Evolutionary conservation across 2,113 vertebrate species (phyloP), one percentile per base, ranked within the genome.

Genomic region (Hassar affinis): DNA sequence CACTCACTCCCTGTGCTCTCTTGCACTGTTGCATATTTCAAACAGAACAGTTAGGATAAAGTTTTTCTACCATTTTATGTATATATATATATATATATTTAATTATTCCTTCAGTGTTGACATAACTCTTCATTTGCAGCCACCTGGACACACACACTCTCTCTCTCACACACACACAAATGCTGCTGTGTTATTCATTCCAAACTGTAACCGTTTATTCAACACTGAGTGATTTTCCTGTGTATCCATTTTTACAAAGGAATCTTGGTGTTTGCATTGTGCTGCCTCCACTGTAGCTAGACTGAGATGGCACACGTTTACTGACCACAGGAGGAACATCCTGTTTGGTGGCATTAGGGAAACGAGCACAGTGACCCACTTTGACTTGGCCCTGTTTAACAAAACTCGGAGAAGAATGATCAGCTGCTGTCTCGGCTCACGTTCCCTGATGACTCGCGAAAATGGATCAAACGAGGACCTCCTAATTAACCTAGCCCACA

Each of bases 401-500:
- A 84, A 81, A 86, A 89, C 90, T 90, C 85, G 76, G 84, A 84
- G 86, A 93, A 92, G 88, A 85, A 85, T 71, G 91, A 91, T 90
- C 80, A 84, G 91, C 68, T 89, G 81, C 85, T 87, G 89, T 89
- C 89, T 89, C 80, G 87, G 86, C 57, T 61, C 83, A 49, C 88
- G 87, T 89, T 89, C 93, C 90, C 93, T 85, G 76, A 91, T 90
- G 93, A 90, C 82, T 86, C 47, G 79, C 61, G 87, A 81, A 94
- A 93, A 89, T 91, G 88, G 92, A 90, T 82, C 91, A 88, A 89
- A 89, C 91, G 88, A 90, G 87, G 83, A 85, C 83, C 81, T 89
- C 90, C 91, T 93, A 93, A 94, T 94, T 94, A 93, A 91, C 90
- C 86, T 80, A 25, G 75, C 52, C 91, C 92, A 84, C 87, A 42